These are phyloP conservation scores for Lepus timidus DNA, from an alignment of 2,113 vertebrate species.

Conservation along the genomic window DNA sequence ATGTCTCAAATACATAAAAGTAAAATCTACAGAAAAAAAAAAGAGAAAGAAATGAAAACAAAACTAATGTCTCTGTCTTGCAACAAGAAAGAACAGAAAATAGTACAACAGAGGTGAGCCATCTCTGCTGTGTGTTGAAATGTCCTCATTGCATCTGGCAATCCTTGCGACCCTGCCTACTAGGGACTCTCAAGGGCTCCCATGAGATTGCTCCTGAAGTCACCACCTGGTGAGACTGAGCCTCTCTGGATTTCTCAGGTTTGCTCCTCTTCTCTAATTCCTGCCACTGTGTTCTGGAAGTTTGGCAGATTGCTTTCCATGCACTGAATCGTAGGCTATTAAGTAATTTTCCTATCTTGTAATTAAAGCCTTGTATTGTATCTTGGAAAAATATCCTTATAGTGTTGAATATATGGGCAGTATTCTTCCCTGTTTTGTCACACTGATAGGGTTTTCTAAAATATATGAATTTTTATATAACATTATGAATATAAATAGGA, in stretches of 20 bases:
- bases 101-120: neutral
- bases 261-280: neutral
- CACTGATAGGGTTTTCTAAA: constrained; percentile 41
- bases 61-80: neutral
- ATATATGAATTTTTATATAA: neutral
- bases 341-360: neutral
- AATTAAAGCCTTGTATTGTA: neutral
- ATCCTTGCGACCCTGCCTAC: neutral
- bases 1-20: too few relatives aligned
- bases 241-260: neutral
- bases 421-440: constrained; percentile 51
- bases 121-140: neutral
- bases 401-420: constrained; percentile 6
- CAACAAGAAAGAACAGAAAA: neutral
- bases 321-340: neutral
- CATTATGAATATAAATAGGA: constrained; percentile 60
- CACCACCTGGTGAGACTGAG: neutral
- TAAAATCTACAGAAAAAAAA: too few relatives aligned
- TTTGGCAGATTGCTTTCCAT: neutral
- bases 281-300: neutral
- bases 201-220: neutral
- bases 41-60: too few relatives aligned
- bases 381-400: neutral
- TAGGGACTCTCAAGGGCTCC: neutral
- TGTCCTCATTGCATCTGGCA: neutral